A percentile compares a stretch with the other conserved stretches of the same genome.
phyloP scores from a whole-genome alignment of 2,113 vertebrate species.

The Rhineura floridana region DNA sequence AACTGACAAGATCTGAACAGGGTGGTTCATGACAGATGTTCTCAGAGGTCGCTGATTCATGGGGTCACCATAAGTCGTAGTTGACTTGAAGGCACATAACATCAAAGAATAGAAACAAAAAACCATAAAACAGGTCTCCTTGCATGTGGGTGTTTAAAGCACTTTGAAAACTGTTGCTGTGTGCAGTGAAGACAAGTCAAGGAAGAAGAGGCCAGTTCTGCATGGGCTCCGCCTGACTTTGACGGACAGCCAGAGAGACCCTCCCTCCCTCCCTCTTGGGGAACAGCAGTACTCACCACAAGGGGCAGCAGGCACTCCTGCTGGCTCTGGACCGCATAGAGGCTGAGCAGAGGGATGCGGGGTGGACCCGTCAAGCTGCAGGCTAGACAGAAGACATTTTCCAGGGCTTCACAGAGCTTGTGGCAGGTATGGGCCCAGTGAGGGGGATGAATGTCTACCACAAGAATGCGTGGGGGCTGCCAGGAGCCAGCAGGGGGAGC shows the following conservation, averaged over 20 bases:
- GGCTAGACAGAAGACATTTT: constrained; percentile 85
- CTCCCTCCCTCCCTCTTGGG: no score
- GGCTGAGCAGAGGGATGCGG: constrained; percentile 86
- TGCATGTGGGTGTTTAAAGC: not conserved
- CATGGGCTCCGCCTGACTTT: no score
- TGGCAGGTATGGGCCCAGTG: constrained; percentile 81
- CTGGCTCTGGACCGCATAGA: constrained; percentile 85
- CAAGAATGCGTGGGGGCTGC: constrained; percentile 82
- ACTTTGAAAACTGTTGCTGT: not conserved
- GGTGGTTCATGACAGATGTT: no score
- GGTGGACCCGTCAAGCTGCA: constrained; percentile 83
- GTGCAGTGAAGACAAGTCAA: not conserved
- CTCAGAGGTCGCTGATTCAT: no score
- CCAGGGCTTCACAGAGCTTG: constrained; percentile 85
- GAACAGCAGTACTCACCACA: constrained; percentile 77
- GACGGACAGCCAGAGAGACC: no score
- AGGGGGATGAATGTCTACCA: constrained; percentile 83
- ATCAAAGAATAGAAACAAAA: no score
- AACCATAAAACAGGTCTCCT: not conserved
- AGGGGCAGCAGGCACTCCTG: constrained; percentile 93
- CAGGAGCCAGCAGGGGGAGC: constrained; percentile 55
- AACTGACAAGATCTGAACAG: no score
- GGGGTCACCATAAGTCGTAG: no score
- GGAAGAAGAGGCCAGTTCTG: not conserved
- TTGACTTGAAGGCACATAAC: no score